phyloP scores from a whole-genome alignment of 23 tunicate genomes.

The Styela plicata region DNA sequence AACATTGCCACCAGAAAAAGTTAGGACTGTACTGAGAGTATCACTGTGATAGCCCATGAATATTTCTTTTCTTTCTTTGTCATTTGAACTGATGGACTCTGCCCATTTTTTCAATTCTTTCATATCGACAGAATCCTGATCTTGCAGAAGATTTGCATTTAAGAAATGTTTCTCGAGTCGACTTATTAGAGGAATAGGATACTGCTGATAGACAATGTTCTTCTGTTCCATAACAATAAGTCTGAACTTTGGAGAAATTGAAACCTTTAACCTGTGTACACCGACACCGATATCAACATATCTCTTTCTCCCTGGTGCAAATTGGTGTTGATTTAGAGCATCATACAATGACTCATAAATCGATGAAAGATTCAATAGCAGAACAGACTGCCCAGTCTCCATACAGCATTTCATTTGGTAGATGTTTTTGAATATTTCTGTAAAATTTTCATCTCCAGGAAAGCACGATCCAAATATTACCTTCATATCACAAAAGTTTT shows the following conservation, averaged over 20 bases:
- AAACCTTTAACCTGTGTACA: slow-evolving; percentile 64
- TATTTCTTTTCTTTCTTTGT: slow-evolving; percentile 13
- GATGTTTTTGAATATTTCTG: slow-evolving; percentile 60
- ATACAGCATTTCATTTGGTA: slow-evolving; percentile 63
- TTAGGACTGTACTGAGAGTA: slow-evolving; percentile 41
- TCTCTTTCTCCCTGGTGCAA: neutral
- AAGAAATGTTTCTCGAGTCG: slow-evolving; percentile 62
- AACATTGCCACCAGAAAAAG: too few relatives aligned
- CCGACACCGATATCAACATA: slow-evolving; percentile 74
- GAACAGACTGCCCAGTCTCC: slow-evolving; percentile 64
- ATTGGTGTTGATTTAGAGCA: neutral
- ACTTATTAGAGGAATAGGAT: slow-evolving; percentile 68
- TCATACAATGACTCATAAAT: neutral
- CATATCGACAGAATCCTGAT: neutral
- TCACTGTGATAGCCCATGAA: slow-evolving; percentile 54
- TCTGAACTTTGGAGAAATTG: slow-evolving; percentile 49
- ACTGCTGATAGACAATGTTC: slow-evolving; percentile 46
- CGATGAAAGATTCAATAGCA: neutral
- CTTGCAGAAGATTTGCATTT: slow-evolving; percentile 28
- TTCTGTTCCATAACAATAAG: slow-evolving; percentile 68
- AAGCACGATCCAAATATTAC: slow-evolving; percentile 77
- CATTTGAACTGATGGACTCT: too few relatives aligned
- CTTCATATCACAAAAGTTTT: neutral
- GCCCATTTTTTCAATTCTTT: too few relatives aligned
- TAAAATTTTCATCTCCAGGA: slow-evolving; percentile 57